phyloP scores from a whole-genome alignment of 2,888 invertebrate species.

The Xylocampa areola region DNA sequence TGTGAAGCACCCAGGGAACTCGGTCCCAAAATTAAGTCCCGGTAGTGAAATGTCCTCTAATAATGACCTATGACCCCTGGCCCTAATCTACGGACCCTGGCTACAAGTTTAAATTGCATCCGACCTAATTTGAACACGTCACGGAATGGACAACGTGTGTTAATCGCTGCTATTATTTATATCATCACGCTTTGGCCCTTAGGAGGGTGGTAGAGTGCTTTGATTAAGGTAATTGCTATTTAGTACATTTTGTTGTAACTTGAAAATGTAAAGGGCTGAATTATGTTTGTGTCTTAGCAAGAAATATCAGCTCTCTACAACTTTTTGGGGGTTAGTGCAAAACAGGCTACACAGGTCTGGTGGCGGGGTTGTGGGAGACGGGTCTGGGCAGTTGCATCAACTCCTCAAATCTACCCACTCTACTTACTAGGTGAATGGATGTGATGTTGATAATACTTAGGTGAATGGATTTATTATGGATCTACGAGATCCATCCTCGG shows the following conservation, averaged over 20 bases:
- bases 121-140: slow-evolving; percentile 64
- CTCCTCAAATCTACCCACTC: too few species aligned
- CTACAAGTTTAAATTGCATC: slow-evolving; percentile 73
- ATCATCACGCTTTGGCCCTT: slow-evolving; percentile 40
- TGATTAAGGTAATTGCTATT: slow-evolving; percentile 53
- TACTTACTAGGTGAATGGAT: too few species aligned
- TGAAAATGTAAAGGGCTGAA: not conserved
- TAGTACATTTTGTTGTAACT: slow-evolving; percentile 40
- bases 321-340: too few species aligned
- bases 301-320: not conserved
- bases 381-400: too few species aligned
- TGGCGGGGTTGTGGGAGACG: too few species aligned
- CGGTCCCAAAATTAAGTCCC: slow-evolving; percentile 44
- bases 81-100: slow-evolving; percentile 52
- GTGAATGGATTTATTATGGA: too few species aligned
- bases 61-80: slow-evolving; percentile 70
- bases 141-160: slow-evolving; percentile 76
- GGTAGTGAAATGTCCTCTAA: slow-evolving; percentile 63
- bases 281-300: not conserved
- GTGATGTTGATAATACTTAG: too few species aligned
- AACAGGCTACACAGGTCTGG: too few species aligned
- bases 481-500: too few species aligned
- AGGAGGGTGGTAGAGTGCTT: slow-evolving; percentile 29
- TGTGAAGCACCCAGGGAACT: slow-evolving; percentile 36
- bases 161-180: slow-evolving; percentile 74